Base-by-base conservation (phyloP, 2,113 vertebrate species). In the Percopsis transmontana region DNA sequence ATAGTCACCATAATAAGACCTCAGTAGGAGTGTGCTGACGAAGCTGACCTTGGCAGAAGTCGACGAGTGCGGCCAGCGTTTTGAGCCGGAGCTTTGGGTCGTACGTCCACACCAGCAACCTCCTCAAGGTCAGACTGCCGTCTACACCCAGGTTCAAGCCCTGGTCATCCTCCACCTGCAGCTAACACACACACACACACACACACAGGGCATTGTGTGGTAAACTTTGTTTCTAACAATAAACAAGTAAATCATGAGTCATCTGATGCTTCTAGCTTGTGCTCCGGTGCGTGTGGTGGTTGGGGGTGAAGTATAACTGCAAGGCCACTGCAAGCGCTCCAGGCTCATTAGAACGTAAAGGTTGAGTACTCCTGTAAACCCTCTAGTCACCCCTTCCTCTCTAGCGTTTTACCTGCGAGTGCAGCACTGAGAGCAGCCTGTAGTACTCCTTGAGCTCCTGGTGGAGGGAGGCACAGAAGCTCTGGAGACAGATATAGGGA, bases 361-460 rank as follows among this genome's bases (percentile, higher is more conserved):
- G 12, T 51, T 10, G 11, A 7, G n/a, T 18, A 10, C 2, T 8
- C 8, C 1, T 11, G n/a, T 21, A 2, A 18, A 20, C 20, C 12
- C 18, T 15, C 3, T 27, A 11, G 5, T 18, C 16, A 19, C 24
- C 8, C 0, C 55, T 57, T 2, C 18, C 16, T 39, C n/a, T 12
- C 18, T 1, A 13, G n/a, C 41, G 7, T 8, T n/a, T 75, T 88
- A 97, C 97, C 93, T 99, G 97, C 2, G 97, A 97, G 82, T 98
- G 97, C 54, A 99, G 88, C 62, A 99, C 97, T 16, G 97, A 98
- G 0, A 99, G 92, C 1, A 99, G 86, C 14, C 97, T 88, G 80
- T 99, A 99, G 84, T 98, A 99, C 56, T 99, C 97, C 84, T 95
- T 97, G 57, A 99, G 93, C 74, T 99, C 97, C 74, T 99, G 97